These are phyloP conservation scores for Drosophila atripex DNA, from an alignment of 2,888 invertebrate genomes.

Conservation along the genomic window DNA sequence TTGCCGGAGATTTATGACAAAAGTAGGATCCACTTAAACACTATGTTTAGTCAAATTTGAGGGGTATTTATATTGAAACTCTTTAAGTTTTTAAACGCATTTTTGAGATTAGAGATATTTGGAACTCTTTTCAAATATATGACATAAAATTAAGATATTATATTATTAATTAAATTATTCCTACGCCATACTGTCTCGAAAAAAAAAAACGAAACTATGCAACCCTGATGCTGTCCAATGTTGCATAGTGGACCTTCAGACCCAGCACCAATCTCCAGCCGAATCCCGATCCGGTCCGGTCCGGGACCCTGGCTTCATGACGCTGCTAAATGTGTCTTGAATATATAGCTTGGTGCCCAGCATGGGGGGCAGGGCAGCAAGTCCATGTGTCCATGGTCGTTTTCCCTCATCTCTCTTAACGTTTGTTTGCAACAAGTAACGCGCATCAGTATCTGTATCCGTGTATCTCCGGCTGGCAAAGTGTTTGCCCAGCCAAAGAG, in stretches of 20 bases:
- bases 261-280: constrained; percentile 23
- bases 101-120: too few species aligned
- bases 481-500: constrained; percentile 65
- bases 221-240: constrained; percentile 33
- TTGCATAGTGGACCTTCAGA: constrained; percentile 30
- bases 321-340: constrained; percentile 49
- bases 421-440: constrained; percentile 74
- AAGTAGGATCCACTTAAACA: not conserved
- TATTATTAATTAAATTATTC: too few species aligned
- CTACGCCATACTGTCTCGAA: not conserved
- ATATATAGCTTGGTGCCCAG: constrained; percentile 28
- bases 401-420: constrained; percentile 58
- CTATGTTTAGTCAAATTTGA: too few species aligned
- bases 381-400: constrained; percentile 23
- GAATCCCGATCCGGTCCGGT: constrained; percentile 19
- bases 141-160: too few species aligned
- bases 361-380: constrained; percentile 47
- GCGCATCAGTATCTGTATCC: constrained; percentile 60
- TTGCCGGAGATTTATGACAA: not conserved
- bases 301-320: constrained; percentile 33
- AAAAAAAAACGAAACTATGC: not conserved
- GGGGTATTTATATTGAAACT: too few species aligned
- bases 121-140: too few species aligned
- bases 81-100: too few species aligned
- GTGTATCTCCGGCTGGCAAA: constrained; percentile 27